Evolutionary conservation across 2,888 invertebrate genomes (phyloP).

Genomic region (Orchestes rusci): DNA sequence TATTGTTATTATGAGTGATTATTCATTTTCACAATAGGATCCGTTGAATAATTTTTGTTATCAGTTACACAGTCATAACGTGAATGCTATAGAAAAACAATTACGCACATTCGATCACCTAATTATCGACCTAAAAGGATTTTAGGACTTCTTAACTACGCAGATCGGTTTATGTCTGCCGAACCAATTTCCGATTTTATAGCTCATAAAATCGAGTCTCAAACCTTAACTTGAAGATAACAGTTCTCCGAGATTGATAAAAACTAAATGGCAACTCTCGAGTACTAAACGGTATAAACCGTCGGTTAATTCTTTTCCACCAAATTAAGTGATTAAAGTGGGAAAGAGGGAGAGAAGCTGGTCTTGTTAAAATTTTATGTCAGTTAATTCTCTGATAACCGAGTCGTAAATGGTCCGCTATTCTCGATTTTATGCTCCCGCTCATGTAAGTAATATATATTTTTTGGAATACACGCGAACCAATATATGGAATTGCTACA

Average conservation of each 20-base stretch:
- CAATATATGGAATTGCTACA: too few relatives aligned
- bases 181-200: slow-evolving; percentile 24
- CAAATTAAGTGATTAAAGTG: slow-evolving; percentile 24
- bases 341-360: slow-evolving; percentile 10
- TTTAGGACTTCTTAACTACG: slow-evolving; percentile 23
- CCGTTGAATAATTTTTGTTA: too few relatives aligned
- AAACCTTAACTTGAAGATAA: slow-evolving; percentile 22
- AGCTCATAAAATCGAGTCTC: slow-evolving; percentile 21
- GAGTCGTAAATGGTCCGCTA: slow-evolving; percentile 11
- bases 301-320: slow-evolving; percentile 18
- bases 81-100: too few relatives aligned
- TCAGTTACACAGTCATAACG: too few relatives aligned
- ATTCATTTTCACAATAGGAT: too few relatives aligned
- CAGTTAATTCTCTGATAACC: slow-evolving; percentile 17
- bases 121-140: slow-evolving; percentile 23
- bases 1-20: too few relatives aligned
- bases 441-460: too few relatives aligned
- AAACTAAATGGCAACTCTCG: slow-evolving; percentile 20
- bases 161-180: slow-evolving; percentile 17
- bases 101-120: too few relatives aligned
- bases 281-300: slow-evolving; percentile 20
- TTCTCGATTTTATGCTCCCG: slow-evolving; percentile 18
- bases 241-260: slow-evolving; percentile 16
- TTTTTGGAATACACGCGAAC: too few relatives aligned
- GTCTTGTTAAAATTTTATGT: slow-evolving; percentile 23